phyloP scores from a whole-genome alignment of 1,140 invertebrate species.

The Phenacoccus solenopsis region DNA sequence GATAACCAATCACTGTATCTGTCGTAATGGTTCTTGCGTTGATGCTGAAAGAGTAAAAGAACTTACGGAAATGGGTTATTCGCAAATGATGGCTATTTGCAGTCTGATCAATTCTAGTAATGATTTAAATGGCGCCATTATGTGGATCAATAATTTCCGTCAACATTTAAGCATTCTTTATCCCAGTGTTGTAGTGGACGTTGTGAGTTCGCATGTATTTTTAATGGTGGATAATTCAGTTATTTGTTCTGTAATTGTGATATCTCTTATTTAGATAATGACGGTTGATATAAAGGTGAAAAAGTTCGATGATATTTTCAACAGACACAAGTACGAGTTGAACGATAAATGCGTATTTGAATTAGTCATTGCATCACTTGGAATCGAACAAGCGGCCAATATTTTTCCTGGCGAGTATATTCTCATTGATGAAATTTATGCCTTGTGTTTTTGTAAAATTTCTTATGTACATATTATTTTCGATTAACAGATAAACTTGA shows the following conservation, averaged over 20 bases:
- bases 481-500: too few relatives aligned
- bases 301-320: not conserved
- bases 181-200: not conserved
- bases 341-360: not conserved
- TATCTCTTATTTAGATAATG: not conserved
- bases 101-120: conserved; percentile 53
- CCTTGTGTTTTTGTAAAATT: too few relatives aligned
- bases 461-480: too few relatives aligned
- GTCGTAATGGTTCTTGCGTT: conserved; percentile 38
- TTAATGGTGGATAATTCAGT: not conserved
- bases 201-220: not conserved
- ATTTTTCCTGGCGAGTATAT: not conserved
- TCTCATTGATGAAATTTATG: too few relatives aligned
- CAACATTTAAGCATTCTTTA: conserved; percentile 26
- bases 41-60: conserved; percentile 41
- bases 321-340: not conserved
- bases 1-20: conserved; percentile 34
- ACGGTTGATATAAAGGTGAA: not conserved
- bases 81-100: conserved; percentile 37
- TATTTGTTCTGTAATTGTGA: not conserved
- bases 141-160: conserved; percentile 46
- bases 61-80: conserved; percentile 52
- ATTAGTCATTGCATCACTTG: not conserved
- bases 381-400: not conserved
- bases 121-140: conserved; percentile 47